These are phyloP conservation scores for Aleadryas rufinucha DNA, from an alignment of 2,113 vertebrate genomes.

Conservation along the genomic window DNA sequence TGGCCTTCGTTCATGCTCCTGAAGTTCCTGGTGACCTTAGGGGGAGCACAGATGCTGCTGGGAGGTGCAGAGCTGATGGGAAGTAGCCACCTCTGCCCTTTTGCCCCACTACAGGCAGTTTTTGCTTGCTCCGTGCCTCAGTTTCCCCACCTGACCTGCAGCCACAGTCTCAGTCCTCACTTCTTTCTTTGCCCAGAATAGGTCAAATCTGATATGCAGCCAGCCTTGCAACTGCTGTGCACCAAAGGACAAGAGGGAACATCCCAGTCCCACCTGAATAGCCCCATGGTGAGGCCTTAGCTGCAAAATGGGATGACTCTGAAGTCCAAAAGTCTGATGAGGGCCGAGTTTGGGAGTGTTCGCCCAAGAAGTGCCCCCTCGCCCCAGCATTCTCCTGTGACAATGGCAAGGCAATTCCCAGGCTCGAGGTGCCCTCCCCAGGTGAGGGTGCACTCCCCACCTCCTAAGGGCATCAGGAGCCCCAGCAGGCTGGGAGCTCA, in stretches of 20 bases:
- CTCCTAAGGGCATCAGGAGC: not conserved
- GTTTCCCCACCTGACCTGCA: not conserved
- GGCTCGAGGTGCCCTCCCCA: not conserved
- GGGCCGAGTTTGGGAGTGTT: not conserved
- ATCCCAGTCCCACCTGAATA: not conserved
- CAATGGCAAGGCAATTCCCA: not conserved
- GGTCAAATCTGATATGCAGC: not conserved
- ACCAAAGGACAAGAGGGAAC: not conserved
- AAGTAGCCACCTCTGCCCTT: not conserved
- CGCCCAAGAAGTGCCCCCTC: not conserved
- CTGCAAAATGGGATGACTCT: not conserved
- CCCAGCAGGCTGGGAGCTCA: not conserved
- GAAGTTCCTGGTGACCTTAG: accelerated
- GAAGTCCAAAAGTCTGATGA: not conserved
- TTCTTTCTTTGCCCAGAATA: not conserved
- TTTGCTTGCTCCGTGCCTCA: not conserved
- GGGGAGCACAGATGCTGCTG: not conserved
- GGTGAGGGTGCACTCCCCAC: not conserved
- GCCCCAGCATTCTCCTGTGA: not conserved
- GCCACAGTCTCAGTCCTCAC: not conserved
- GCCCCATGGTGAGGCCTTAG: accelerated
- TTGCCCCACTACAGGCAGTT: accelerated
- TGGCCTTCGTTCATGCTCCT: not conserved
- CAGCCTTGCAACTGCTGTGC: not conserved
- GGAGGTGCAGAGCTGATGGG: not conserved